A percentile compares a stretch with the other conserved stretches of the same genome.
phyloP scores from a whole-genome alignment of 1,140 invertebrate species.

The Paralvinella palmiformis region DNA sequence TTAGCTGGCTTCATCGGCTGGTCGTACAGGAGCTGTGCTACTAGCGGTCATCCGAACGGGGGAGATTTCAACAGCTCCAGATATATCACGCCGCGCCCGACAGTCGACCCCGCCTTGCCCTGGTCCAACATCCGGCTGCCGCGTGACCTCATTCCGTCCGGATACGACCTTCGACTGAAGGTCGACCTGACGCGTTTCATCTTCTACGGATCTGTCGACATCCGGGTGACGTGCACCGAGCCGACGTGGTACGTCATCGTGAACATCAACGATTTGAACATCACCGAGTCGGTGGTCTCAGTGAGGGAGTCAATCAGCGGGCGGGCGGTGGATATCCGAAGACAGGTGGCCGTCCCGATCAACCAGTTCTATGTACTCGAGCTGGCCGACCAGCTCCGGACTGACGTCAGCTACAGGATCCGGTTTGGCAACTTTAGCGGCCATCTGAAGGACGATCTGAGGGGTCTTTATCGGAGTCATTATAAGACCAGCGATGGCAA shows the following conservation, averaged over 20 bases:
- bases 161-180: conserved; percentile 27
- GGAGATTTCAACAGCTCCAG: not conserved
- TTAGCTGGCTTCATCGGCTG: not conserved
- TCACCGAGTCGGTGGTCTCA: conserved; percentile 4
- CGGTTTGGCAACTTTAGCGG: conserved; percentile 27
- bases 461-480: conserved; percentile 31
- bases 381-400: conserved; percentile 17
- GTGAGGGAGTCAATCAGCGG: conserved; percentile 1
- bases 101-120: conserved; percentile 10
- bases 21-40: not conserved
- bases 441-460: conserved; percentile 23
- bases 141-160: conserved; percentile 23
- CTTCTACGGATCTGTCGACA: conserved; percentile 28
- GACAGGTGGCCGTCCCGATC: conserved; percentile 19
- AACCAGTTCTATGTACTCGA: conserved; percentile 28
- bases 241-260: conserved; percentile 29
- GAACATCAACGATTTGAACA: conserved; percentile 19
- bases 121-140: conserved; percentile 29
- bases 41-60: not conserved
- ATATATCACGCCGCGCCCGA: not conserved
- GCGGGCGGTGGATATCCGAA: not conserved
- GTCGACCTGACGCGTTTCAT: conserved; percentile 26
- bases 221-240: conserved; percentile 19
- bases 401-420: conserved; percentile 21
- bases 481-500: conserved; percentile 27